Evolutionary conservation across 2,888 invertebrate genomes (phyloP).

Genomic region (Luffia ferchaultella): DNA sequence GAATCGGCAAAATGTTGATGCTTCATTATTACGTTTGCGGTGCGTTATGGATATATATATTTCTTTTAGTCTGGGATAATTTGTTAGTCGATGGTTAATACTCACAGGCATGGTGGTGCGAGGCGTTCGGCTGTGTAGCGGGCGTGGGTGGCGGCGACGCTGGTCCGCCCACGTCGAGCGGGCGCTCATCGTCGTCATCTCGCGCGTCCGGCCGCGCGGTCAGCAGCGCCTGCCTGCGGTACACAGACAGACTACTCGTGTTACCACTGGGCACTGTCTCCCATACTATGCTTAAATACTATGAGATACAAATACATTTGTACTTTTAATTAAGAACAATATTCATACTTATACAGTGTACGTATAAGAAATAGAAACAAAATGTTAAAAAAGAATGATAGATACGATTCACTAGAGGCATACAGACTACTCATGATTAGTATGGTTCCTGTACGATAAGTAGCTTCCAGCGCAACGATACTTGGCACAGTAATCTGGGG

Average conservation of each 20-base stretch:
- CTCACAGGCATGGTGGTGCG: conserved; percentile 45
- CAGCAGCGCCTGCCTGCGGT: conserved; percentile 80
- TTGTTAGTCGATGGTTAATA: conserved; percentile 21
- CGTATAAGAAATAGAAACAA: too few relatives aligned
- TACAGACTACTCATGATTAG: too few relatives aligned
- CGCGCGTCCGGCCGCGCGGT: conserved; percentile 74
- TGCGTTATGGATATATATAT: too few relatives aligned
- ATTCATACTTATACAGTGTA: too few relatives aligned
- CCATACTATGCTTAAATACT: neutral
- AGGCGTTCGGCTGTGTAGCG: conserved; percentile 61
- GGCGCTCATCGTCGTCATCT: conserved; percentile 83
- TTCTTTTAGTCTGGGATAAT: too few relatives aligned
- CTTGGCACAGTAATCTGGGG: too few relatives aligned
- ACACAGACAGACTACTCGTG: conserved; percentile 63
- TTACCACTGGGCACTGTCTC: conserved; percentile 33
- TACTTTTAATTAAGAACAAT: conserved; percentile 3
- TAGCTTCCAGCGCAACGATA: too few relatives aligned
- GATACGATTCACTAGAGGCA: too few relatives aligned
- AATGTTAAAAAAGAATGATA: too few relatives aligned
- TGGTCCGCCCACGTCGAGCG: conserved; percentile 88
- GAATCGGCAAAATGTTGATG: too few relatives aligned
- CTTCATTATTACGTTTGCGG: too few relatives aligned
- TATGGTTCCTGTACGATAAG: too few relatives aligned
- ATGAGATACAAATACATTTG: conserved; percentile 10
- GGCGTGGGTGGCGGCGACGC: conserved; percentile 83